A percentile compares a stretch with the other conserved stretches of the same genome.
Conservation (phyloP, 2,888 invertebrate genomes). For the Heliconius cydno region DNA sequence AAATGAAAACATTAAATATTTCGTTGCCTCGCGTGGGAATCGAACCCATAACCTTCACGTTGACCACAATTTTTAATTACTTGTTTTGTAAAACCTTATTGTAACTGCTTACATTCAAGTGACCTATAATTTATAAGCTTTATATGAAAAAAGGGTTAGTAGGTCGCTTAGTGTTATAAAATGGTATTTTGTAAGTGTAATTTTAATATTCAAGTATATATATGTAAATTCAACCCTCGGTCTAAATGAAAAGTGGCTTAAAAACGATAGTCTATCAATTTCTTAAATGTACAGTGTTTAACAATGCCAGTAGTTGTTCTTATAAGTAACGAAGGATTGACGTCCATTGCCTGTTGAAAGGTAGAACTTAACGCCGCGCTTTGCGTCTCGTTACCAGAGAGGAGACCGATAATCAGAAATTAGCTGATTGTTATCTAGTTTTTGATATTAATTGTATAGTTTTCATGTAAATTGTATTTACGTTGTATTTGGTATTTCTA, state of each 20-base stretch:
- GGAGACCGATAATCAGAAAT: too few species aligned
- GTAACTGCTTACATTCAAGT: conserved; percentile 38
- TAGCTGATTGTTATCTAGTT: too few species aligned
- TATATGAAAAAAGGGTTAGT: conserved; percentile 44
- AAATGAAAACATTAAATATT: too few species aligned
- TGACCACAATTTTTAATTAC: neutral
- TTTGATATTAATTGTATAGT: too few species aligned
- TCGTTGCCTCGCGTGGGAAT: too few species aligned
- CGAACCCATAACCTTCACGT: too few species aligned
- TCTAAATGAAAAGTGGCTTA: neutral
- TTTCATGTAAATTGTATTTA: neutral
- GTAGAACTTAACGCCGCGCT: too few species aligned
- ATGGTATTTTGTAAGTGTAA: conserved; percentile 30
- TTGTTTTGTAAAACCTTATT: conserved; percentile 1
- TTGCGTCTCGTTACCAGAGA: too few species aligned
- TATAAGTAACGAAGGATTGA: neutral
- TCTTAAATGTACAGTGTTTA: neutral
- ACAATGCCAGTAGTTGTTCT: neutral
- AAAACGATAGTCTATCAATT: conserved; percentile 10
- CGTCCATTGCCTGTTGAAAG: too few species aligned
- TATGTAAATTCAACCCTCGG: neutral
- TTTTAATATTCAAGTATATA: conserved; percentile 35
- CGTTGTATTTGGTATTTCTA: neutral
- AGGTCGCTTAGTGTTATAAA: conserved; percentile 45
- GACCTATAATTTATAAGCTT: conserved; percentile 39